Percentiles rank a stretch among this genome's conserved stretches.
Evolutionary conservation across 2,797 vertebrate genomes (phyloP).

Genomic region (Neolamprologus multifasciatus): DNA sequence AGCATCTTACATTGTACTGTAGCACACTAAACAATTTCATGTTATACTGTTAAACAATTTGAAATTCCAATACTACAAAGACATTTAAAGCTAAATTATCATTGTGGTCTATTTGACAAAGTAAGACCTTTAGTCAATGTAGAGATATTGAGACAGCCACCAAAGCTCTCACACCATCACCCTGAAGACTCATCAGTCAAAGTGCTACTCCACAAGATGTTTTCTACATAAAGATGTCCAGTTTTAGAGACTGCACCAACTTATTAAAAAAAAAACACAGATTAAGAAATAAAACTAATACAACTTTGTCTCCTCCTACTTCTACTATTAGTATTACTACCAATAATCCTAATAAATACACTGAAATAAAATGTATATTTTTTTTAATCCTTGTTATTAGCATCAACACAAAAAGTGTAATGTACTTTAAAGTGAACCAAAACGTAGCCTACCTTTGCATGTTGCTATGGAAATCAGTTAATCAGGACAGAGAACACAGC

Average conservation of each 20-base stretch:
- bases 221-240: background rate
- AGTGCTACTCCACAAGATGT: background rate
- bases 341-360: background rate
- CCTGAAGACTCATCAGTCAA: background rate
- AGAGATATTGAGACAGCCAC: background rate
- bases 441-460: background rate
- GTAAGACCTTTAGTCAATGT: background rate
- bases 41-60: background rate
- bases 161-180: background rate
- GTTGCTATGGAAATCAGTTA: background rate
- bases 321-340: background rate
- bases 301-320: background rate
- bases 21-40: background rate
- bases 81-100: background rate
- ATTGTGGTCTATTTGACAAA: background rate
- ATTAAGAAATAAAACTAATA: background rate
- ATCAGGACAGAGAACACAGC: background rate
- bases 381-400: background rate
- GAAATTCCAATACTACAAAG: background rate
- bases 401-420: background rate
- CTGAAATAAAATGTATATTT: fast-evolving
- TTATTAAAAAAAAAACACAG: background rate
- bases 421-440: background rate
- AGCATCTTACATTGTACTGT: background rate
- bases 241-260: background rate